phyloP scores from a whole-genome alignment of 2,113 vertebrate genomes.

The Stigmatopora nigra region DNA sequence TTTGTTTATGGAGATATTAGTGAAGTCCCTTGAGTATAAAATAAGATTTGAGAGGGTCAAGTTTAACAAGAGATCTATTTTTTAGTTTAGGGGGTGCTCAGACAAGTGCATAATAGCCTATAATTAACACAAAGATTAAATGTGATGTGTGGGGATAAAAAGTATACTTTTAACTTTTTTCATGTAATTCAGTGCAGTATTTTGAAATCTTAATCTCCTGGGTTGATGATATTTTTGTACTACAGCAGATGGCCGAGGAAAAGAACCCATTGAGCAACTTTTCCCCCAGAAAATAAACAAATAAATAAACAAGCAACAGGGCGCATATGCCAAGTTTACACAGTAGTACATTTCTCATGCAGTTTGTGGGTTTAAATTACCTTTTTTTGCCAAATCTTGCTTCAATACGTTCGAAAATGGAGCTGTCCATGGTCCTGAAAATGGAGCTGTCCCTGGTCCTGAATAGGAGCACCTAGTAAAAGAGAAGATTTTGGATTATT shows the following conservation, averaged over 20 bases:
- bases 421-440: background rate
- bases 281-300: slow-evolving; percentile 62
- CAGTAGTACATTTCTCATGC: slow-evolving; percentile 6
- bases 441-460: slow-evolving; percentile 20
- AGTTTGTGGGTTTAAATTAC: background rate
- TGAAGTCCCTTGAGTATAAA: background rate
- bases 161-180: slow-evolving; percentile 85
- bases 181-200: slow-evolving; percentile 83
- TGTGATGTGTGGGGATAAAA: slow-evolving; percentile 76
- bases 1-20: slow-evolving; percentile 24
- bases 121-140: background rate
- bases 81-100: background rate
- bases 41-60: slow-evolving; percentile 26
- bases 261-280: slow-evolving; percentile 86
- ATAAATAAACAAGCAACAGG: slow-evolving; percentile 78
- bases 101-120: background rate
- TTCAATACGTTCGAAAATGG: background rate
- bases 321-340: slow-evolving; percentile 65
- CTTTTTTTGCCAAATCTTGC: slow-evolving; percentile 60
- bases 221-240: slow-evolving; percentile 74
- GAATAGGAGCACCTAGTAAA: background rate
- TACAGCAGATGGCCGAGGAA: slow-evolving; percentile 95
- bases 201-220: slow-evolving; percentile 82
- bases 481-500: slow-evolving; percentile 14
- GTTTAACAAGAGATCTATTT: slow-evolving; percentile 5